phyloP scores from a whole-genome alignment of 1,140 invertebrate genomes.

The Lepidurus arcticus region DNA sequence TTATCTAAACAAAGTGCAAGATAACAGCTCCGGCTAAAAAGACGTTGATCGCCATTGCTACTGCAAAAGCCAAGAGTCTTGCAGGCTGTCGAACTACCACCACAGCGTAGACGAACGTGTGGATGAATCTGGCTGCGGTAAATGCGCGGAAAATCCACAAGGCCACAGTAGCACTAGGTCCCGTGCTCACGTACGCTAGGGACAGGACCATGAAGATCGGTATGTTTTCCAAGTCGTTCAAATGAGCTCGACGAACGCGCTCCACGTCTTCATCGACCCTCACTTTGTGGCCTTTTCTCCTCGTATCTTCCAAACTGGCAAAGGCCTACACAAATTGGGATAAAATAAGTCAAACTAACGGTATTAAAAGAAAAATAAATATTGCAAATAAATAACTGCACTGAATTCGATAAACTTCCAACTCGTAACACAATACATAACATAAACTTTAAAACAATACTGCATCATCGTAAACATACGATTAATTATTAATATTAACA shows the following conservation, averaged over 20 bases:
- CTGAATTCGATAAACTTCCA: background rate
- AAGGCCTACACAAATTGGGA: slow-evolving; percentile 48
- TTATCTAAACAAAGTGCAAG: no score
- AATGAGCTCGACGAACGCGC: slow-evolving; percentile 54
- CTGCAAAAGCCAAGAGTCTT: slow-evolving; percentile 51
- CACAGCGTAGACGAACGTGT: slow-evolving; percentile 57
- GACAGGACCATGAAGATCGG: slow-evolving; percentile 56
- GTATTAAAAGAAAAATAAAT: slow-evolving; percentile 33
- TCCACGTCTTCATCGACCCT: slow-evolving; percentile 53
- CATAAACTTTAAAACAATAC: no score
- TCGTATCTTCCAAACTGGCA: slow-evolving; percentile 53
- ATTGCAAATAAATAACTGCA: background rate
- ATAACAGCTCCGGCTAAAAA: no score
- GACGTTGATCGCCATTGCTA: slow-evolving; percentile 47
- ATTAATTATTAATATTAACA: no score
- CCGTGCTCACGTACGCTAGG: slow-evolving; percentile 55
- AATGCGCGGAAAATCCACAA: slow-evolving; percentile 55
- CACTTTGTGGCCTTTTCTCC: slow-evolving; percentile 46
- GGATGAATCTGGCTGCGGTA: slow-evolving; percentile 51
- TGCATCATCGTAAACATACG: no score
- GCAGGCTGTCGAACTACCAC: slow-evolving; percentile 53
- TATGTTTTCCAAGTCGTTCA: slow-evolving; percentile 65
- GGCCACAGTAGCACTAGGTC: slow-evolving; percentile 51
- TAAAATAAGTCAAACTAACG: no score
- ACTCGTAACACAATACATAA: no score